phyloP scores from a whole-genome alignment of 2,888 invertebrate genomes.

The Torymus auratus region DNA sequence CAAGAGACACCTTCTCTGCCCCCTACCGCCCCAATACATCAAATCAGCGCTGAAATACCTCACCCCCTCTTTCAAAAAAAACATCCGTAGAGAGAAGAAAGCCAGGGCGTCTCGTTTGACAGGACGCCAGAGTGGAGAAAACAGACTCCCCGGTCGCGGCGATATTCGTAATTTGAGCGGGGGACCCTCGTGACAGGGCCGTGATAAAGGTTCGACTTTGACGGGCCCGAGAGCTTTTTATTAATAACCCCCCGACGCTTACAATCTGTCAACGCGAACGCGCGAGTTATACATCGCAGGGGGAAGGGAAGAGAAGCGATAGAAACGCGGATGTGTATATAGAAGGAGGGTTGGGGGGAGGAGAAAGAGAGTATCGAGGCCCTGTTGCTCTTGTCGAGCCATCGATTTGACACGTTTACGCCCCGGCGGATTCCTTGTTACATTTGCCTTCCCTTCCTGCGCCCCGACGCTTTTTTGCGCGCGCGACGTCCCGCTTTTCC shows the following conservation, averaged over 20 bases:
- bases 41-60: too few species aligned
- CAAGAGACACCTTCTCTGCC: too few species aligned
- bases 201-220: conserved; percentile 20
- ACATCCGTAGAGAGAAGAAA: neutral
- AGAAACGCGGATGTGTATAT: neutral
- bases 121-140: neutral
- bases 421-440: conserved; percentile 38
- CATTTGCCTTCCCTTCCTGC: conserved; percentile 20
- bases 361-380: conserved; percentile 8
- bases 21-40: too few species aligned
- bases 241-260: conserved; percentile 33
- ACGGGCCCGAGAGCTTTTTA: conserved; percentile 24
- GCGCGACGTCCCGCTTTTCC: neutral
- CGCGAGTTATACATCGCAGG: neutral
- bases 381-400: conserved; percentile 38
- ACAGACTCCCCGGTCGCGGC: neutral
- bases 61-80: too few species aligned
- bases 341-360: neutral
- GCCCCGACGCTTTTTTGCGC: neutral
- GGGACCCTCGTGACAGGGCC: neutral
- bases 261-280: conserved; percentile 8
- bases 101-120: neutral
- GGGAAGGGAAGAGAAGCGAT: neutral
- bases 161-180: conserved; percentile 38
- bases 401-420: conserved; percentile 49